phyloP scores from a whole-genome alignment of 2,797 vertebrate species.

The Balearica regulorum region DNA sequence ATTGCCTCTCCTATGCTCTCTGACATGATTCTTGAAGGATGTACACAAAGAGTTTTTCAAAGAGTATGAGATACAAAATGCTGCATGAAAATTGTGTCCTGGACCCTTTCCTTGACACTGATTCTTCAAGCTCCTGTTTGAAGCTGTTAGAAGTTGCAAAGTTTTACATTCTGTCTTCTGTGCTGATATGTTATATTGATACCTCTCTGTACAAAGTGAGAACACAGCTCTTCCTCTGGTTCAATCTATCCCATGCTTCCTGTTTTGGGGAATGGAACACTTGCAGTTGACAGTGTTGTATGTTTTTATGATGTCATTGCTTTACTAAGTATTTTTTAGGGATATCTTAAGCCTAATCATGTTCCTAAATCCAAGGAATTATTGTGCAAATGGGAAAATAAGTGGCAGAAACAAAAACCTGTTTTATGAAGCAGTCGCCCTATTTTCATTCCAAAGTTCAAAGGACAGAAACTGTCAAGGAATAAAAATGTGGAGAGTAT shows the following conservation, averaged over 20 bases:
- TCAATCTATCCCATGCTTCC: neutral
- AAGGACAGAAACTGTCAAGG: neutral
- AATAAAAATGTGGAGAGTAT: neutral
- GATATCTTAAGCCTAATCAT: neutral
- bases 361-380: neutral
- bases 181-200: neutral
- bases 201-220: neutral
- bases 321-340: neutral
- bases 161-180: neutral
- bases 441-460: neutral
- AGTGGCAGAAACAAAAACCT: neutral
- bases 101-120: neutral
- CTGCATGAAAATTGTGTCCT: neutral
- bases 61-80: neutral
- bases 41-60: neutral
- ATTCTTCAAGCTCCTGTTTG: neutral
- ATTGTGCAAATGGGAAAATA: neutral
- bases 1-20: neutral
- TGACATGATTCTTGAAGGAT: neutral
- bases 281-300: neutral
- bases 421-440: neutral
- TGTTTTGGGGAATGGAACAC: neutral
- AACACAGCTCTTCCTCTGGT: neutral
- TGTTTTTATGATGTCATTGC: neutral
- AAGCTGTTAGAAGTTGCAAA: neutral